These are phyloP conservation scores for Pachliopta kotzebuea DNA, from an alignment of 2,888 invertebrate species.

Conservation along the genomic window DNA sequence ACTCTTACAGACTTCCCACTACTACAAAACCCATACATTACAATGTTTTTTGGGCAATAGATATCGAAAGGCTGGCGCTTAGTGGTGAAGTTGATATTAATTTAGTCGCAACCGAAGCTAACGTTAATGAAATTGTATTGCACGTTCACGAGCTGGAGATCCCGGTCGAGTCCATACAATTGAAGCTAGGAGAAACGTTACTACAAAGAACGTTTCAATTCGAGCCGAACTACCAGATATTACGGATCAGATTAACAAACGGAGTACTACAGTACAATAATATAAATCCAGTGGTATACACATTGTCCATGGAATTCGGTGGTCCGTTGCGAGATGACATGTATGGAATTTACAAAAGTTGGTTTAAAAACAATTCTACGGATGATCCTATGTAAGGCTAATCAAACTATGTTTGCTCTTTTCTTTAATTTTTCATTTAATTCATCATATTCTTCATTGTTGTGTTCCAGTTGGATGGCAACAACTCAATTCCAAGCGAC, in stretches of 20 bases:
- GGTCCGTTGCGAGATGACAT: slow-evolving; percentile 59
- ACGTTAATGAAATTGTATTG: slow-evolving; percentile 55
- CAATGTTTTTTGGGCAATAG: slow-evolving; percentile 66
- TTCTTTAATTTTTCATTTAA: too few species aligned
- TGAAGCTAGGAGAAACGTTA: slow-evolving; percentile 47
- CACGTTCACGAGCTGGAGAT: slow-evolving; percentile 53
- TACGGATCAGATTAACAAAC: slow-evolving; percentile 42
- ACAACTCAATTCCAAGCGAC: slow-evolving; percentile 86
- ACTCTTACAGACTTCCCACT: slow-evolving; percentile 67
- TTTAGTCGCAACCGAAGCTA: slow-evolving; percentile 47
- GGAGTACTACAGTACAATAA: slow-evolving; percentile 44
- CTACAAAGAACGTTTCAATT: slow-evolving; percentile 33
- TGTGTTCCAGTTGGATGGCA: slow-evolving; percentile 75
- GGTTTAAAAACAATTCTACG: slow-evolving; percentile 52
- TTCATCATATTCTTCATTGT: background rate
- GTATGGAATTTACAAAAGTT: slow-evolving; percentile 68
- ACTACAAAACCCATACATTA: slow-evolving; percentile 77
- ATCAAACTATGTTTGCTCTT: background rate
- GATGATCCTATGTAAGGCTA: slow-evolving; percentile 23
- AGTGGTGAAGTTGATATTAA: slow-evolving; percentile 60
- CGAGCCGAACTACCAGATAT: slow-evolving; percentile 49
- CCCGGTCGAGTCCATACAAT: slow-evolving; percentile 49
- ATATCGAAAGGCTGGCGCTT: slow-evolving; percentile 51
- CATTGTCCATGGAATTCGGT: slow-evolving; percentile 47
- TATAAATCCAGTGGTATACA: slow-evolving; percentile 41